These are phyloP conservation scores for Euleptes europaea DNA, from an alignment of 2,113 vertebrate genomes.

Conservation along the genomic window DNA sequence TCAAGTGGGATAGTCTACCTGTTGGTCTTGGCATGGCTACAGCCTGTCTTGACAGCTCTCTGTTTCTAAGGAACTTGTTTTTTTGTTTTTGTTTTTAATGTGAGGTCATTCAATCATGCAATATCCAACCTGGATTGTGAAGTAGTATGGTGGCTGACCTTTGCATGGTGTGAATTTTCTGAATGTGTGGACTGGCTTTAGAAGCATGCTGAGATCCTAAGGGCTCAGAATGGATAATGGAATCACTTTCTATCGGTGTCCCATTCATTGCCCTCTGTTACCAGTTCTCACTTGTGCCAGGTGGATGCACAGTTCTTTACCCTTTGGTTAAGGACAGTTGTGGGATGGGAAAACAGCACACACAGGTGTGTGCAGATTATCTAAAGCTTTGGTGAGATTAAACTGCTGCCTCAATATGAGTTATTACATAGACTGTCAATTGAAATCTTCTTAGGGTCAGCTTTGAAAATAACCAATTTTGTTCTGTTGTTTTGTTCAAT, in stretches of 20 bases:
- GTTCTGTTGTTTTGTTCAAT: conserved; percentile 38
- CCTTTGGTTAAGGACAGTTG: conserved; percentile 29
- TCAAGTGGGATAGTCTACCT: too few relatives aligned
- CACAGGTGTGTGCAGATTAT: conserved; percentile 68
- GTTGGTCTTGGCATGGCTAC: too few relatives aligned
- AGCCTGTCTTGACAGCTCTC: background rate
- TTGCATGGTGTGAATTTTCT: background rate
- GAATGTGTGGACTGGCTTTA: background rate
- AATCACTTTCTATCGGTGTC: background rate
- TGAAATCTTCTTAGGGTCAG: conserved; percentile 65
- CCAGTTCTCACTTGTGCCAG: background rate
- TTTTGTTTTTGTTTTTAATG: background rate
- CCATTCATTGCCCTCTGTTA: background rate
- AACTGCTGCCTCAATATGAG: conserved; percentile 69
- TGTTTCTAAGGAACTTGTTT: background rate
- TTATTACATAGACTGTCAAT: conserved; percentile 67
- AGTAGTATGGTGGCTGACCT: too few relatives aligned
- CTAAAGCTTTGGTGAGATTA: conserved; percentile 70
- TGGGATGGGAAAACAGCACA: conserved; percentile 56
- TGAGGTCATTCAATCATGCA: background rate
- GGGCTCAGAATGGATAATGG: background rate
- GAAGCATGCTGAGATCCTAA: background rate
- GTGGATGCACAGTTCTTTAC: conserved; percentile 33
- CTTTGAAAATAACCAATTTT: conserved; percentile 61
- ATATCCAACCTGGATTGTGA: background rate